Evolutionary conservation across 1,140 invertebrate species (phyloP).

Genomic region (Micrasema longulum): DNA sequence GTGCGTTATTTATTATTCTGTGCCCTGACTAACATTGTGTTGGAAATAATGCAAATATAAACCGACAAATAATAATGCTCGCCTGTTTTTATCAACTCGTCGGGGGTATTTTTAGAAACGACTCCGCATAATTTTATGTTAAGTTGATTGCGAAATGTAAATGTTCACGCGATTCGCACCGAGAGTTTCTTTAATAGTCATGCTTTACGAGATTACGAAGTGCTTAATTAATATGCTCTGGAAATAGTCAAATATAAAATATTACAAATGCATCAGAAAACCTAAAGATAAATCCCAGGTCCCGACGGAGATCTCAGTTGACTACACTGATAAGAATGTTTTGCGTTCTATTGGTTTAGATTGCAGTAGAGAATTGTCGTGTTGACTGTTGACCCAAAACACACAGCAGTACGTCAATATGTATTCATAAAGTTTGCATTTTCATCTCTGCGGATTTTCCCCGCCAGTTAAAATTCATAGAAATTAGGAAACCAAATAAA

Average conservation of each 20-base stretch:
- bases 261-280: background rate
- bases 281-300: background rate
- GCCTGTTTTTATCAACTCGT: constrained; percentile 23
- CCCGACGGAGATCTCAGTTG: background rate
- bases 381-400: no score
- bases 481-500: no score
- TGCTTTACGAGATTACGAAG: background rate
- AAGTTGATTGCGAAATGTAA: constrained; percentile 22
- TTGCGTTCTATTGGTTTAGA: constrained; percentile 31
- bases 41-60: constrained; percentile 9
- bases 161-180: background rate
- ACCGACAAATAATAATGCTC: constrained; percentile 6
- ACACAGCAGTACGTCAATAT: no score
- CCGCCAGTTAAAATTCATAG: no score
- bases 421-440: no score
- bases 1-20: no score
- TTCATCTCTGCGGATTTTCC: no score
- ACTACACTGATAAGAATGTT: constrained; percentile 12
- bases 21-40: background rate
- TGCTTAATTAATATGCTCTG: background rate
- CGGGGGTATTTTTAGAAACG: constrained; percentile 16
- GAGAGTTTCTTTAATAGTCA: constrained; percentile 8
- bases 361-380: background rate
- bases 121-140: constrained; percentile 17
- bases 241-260: background rate